Evolutionary conservation across 2,113 vertebrate species (phyloP), one percentile per base, ranked within the genome.

Genomic region (Chaetorhynchus papuensis): DNA sequence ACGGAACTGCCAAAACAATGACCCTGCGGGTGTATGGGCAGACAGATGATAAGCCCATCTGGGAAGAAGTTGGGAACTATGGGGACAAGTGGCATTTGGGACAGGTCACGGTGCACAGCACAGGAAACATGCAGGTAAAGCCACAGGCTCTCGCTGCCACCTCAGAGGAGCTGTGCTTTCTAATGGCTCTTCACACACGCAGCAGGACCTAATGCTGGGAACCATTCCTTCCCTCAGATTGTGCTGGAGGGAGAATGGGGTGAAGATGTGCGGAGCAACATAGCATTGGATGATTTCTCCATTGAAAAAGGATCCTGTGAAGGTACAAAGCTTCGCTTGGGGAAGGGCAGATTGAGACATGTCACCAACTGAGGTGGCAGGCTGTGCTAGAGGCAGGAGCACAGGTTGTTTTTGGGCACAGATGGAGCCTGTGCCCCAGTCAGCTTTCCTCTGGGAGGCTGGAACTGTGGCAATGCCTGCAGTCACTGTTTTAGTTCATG

Each of bases 271-370:
- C 75, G 75, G 37, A 98, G 98, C 47, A 96, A 98, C 81, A 61
- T 98, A 64, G 98, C 98, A 3, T 61, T 99, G 87, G 98, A 99
- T 92, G 98, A 99, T 53, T 35, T 99, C 20, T 97, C 94, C n/a
- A 16, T 98, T 71, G 72, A 72, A 37, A 65, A 10, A 22, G 98
- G 98, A 83, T 71, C 35, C 31, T 99, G 98, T 47, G 17, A 39
- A 96, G 97, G 98, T 98, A 97, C 24, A 11, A 47, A 11, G 13
- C 39, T 49, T 22, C 13, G 17, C n/a, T 33, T 42, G 31, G 53
- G 52, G 39, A 52, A 57, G 10, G 30, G 47, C 39, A 44, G 6
- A 24, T 35, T n/a, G 53, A 47, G 26, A 26, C 28, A 7, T 8
- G 21, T 26, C 26, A 33, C 23, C 2, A 5, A 15, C 20, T 20